Percentiles rank a stretch among this genome's conserved stretches.
Conservation (phyloP, 2,113 vertebrate species). For the Stictonetta naevosa region DNA sequence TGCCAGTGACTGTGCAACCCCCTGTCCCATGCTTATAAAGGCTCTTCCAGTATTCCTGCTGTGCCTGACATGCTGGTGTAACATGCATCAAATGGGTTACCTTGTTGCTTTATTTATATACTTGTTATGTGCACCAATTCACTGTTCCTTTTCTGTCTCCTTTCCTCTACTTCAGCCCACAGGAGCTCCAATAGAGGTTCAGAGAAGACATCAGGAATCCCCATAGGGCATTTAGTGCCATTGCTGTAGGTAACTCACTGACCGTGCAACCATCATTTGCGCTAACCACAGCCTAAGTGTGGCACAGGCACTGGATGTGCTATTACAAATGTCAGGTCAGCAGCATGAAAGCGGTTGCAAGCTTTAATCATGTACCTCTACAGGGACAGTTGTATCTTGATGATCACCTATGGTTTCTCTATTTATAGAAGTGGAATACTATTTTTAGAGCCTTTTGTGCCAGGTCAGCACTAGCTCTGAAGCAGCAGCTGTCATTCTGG, state of each 20-base stretch:
- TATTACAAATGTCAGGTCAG: neutral
- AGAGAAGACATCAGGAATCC: neutral
- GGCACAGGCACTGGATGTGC: neutral
- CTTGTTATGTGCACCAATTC: neutral
- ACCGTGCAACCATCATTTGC: neutral
- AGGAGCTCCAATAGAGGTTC: rapidly evolving
- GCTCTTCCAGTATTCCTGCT: neutral
- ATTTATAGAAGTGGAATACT: neutral
- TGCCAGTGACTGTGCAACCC: neutral
- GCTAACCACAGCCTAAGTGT: neutral
- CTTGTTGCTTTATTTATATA: neutral
- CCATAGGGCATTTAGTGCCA: neutral
- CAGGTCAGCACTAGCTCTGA: neutral
- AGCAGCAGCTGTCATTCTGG: neutral
- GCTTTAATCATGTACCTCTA: neutral
- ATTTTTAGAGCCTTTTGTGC: neutral
- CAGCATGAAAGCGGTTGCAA: neutral
- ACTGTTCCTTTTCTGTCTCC: neutral
- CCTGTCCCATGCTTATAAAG: neutral
- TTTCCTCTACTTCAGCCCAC: neutral
- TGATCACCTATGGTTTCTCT: neutral
- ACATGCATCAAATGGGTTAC: neutral
- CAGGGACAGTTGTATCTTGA: neutral
- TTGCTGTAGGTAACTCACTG: neutral
- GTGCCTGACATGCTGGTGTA: neutral